Percentiles rank a stretch among this genome's conserved stretches.
phyloP scores from a whole-genome alignment of 2,888 invertebrate genomes.

The Galerucella nymphaeae region DNA sequence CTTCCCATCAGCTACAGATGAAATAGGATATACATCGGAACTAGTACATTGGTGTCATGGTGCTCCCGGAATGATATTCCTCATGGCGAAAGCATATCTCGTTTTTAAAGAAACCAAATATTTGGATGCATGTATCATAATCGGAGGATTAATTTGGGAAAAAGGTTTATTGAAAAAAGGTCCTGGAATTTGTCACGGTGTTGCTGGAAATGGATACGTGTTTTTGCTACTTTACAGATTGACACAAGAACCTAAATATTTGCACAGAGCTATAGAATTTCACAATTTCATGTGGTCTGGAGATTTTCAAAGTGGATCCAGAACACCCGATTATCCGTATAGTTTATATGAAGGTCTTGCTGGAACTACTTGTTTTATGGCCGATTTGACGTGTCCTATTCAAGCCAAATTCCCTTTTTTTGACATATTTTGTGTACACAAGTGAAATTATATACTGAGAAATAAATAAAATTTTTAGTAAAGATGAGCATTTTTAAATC shows the following conservation, averaged over 20 bases:
- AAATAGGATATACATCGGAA: constrained; percentile 73
- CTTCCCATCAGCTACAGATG: constrained; percentile 73
- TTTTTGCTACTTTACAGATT: constrained; percentile 80
- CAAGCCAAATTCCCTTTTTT: constrained; percentile 86
- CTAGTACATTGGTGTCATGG: constrained; percentile 94
- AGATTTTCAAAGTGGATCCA: constrained; percentile 74
- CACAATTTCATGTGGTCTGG: constrained; percentile 78
- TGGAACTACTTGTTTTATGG: constrained; percentile 85
- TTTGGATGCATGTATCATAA: constrained; percentile 73
- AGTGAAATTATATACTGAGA: neutral
- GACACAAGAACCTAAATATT: constrained; percentile 76
- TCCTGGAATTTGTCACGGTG: constrained; percentile 90
- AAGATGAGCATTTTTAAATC: neutral
- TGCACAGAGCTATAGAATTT: constrained; percentile 81
- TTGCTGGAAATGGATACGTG: constrained; percentile 85
- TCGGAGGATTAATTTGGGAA: constrained; percentile 84
- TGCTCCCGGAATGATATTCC: constrained; percentile 80
- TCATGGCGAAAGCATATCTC: constrained; percentile 84
- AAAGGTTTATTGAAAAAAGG: constrained; percentile 88
- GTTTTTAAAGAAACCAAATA: constrained; percentile 80
- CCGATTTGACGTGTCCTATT: constrained; percentile 79
- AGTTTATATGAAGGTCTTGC: constrained; percentile 89
- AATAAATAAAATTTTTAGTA: neutral
- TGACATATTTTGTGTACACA: constrained; percentile 70
- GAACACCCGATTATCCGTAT: constrained; percentile 83